Base-by-base conservation (phyloP, 2,113 vertebrate genomes). In the Eulemur macaco region DNA sequence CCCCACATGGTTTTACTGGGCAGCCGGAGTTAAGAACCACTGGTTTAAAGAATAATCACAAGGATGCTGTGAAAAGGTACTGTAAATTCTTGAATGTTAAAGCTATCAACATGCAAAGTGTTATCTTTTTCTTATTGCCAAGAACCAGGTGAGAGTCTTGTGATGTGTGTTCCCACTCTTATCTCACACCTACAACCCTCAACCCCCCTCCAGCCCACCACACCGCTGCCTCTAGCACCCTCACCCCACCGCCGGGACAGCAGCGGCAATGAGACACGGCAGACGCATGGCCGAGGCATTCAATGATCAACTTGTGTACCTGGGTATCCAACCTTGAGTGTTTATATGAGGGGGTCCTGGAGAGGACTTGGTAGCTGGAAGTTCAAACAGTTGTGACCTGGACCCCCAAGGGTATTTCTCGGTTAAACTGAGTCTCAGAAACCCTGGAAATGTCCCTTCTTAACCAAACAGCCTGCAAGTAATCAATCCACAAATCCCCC, bases 351-450 rank as follows among this genome's bases (percentile, higher is more conserved):
- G 25, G 1, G 10, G 4, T 47, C 9, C 25, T 20, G 13, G 7
- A 2, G 18, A 9, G 2, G 1, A 0, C 20, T 54, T 34, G 8
- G 7, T 6, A 58, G 27, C 60, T 39, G 23, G 8, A 5, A 20
- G 4, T 47, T 95, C 20, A 91, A 69, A 74, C 5, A 3, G 4
- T 64, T 78, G 76, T 7, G 64, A 25, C 23, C 56, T 66, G 50
- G 15, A 4, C 11, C 27, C 3, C 42, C 3, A 10, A 11, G 21
- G 34, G 29, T 52, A 50, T 52, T 85, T 56, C 37, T 50, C 69
- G 71, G 14, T 56, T 56, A 63, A 27, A 42, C 0, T 52, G 3
- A 4, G 14, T 71, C 3, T 69, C 76, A 64, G 52, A 95, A 86
- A 82, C 10, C 17, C 37, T 81, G 14, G 37, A 71, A 93, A 54